Evolutionary conservation across 2,888 invertebrate species (phyloP), one percentile per base, ranked within the genome.

Genomic region (Drosophila glabriapex): DNA sequence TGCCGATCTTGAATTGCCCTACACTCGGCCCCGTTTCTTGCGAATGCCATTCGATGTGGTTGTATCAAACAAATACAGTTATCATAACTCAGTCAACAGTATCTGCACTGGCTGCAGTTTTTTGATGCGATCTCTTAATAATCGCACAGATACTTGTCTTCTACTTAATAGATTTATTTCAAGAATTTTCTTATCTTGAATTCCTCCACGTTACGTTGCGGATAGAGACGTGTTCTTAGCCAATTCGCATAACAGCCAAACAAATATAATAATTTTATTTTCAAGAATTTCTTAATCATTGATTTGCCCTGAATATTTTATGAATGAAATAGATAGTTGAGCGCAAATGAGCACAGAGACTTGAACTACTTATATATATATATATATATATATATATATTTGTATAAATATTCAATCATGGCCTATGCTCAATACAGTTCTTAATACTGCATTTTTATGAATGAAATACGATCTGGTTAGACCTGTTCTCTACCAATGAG

Each of bases 1-100:
- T 53, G 74, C 60, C 74, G 80, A 76, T 81, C 83, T 83, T 79
- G 76, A 85, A 56, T 79, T 73, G 79, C 80, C 83, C 79, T 88
- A 78, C 83, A 83, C 81, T 59, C 76, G 80, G 54, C 75, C 68
- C 73, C 58, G 54, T 64, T 67, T 72, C 28, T 39, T 16, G 10
- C 4, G 35, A 37, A 28, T 37, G 53, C n/a, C 37, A 53, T 29
- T 25, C 35, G 52, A 22, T 29, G 28, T 22, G 33, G 39, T 49
- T 49, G 3, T 46, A 46, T 33, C 7, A 25, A 33, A 59, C 43
- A 33, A 46, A 28, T 49, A 25, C 46, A 14, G 25, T 46, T 33
- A 25, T 33, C 28, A 35, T 55, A 14, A 39, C 10, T 55, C 55
- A 46, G 22, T 55, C 31, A 0, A 12, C 35, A 28, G 19, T 25